Percentiles rank a stretch among this genome's conserved stretches.
Evolutionary conservation across 1,140 invertebrate species (phyloP).

Genomic region (Ceratina calcarata): DNA sequence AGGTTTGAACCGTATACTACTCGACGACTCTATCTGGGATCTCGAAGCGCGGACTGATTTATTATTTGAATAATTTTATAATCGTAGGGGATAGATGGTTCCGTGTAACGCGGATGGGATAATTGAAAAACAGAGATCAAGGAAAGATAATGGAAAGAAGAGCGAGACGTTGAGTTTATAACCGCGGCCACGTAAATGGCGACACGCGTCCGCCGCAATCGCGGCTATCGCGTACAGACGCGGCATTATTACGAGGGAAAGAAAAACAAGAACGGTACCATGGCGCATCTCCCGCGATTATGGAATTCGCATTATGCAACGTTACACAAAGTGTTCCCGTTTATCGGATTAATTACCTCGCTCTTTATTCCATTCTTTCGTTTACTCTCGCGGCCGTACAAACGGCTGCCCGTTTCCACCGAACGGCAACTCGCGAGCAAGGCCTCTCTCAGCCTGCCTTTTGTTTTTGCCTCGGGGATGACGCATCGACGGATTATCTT

Average conservation of each 20-base stretch:
- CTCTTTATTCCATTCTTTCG: conserved; percentile 49
- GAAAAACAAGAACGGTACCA: conserved; percentile 38
- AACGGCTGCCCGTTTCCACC: conserved; percentile 7
- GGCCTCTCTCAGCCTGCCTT: conserved; percentile 28
- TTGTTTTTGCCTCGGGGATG: conserved; percentile 41
- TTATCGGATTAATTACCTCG: conserved; percentile 59
- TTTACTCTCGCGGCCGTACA: conserved; percentile 36
- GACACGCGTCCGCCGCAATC: conserved; percentile 50
- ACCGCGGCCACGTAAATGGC: conserved; percentile 33
- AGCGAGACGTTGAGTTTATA: conserved; percentile 2
- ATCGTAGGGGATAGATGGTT: neutral
- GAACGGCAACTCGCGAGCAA: neutral
- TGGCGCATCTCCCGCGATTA: conserved; percentile 46
- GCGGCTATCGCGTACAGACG: conserved; percentile 45
- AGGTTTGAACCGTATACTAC: too few relatives aligned
- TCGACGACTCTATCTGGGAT: too few relatives aligned
- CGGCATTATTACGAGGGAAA: conserved; percentile 15
- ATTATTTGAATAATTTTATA: neutral
- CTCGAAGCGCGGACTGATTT: neutral
- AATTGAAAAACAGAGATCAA: neutral
- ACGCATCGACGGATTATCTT: conserved; percentile 53
- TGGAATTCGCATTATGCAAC: conserved; percentile 58
- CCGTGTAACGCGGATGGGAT: too few relatives aligned
- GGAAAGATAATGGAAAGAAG: too few relatives aligned
- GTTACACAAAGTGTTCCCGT: conserved; percentile 53